Evolutionary conservation across 2,888 invertebrate species (phyloP).

Genomic region (Cephus pygmeus): DNA sequence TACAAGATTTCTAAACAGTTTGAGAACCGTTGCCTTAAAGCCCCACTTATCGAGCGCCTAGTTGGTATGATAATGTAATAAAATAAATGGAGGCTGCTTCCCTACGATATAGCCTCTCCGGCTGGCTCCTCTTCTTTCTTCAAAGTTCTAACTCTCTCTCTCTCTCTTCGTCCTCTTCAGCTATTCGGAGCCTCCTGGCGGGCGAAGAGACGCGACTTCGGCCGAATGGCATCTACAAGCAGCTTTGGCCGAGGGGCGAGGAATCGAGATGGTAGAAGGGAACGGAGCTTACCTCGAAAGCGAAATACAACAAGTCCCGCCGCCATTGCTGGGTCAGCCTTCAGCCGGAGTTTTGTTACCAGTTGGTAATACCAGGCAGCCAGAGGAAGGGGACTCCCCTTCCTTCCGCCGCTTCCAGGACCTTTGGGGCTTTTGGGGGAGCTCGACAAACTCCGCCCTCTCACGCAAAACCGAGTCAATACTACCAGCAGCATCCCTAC

Average conservation of each 20-base stretch:
- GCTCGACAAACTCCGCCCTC: slow-evolving; percentile 63
- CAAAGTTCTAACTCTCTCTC: not conserved
- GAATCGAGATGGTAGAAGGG: slow-evolving; percentile 40
- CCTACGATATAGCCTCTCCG: slow-evolving; percentile 42
- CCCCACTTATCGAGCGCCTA: slow-evolving; percentile 62
- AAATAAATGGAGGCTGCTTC: slow-evolving; percentile 63
- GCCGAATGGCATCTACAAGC: too few relatives aligned
- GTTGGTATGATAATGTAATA: slow-evolving; percentile 67
- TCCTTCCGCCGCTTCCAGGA: slow-evolving; percentile 9
- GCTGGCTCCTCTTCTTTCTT: not conserved
- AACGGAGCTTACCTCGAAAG: slow-evolving; percentile 57
- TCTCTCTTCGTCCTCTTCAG: slow-evolving; percentile 17
- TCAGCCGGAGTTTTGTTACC: slow-evolving; percentile 56
- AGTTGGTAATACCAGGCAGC: slow-evolving; percentile 14
- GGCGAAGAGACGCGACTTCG: too few relatives aligned
- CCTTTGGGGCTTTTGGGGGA: slow-evolving; percentile 26
- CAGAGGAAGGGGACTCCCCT: slow-evolving; percentile 13
- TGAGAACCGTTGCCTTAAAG: slow-evolving; percentile 61
- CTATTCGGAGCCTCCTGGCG: not conserved
- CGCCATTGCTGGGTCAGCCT: slow-evolving; percentile 64
- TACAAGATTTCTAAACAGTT: slow-evolving; percentile 27
- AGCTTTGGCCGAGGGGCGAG: slow-evolving; percentile 20
- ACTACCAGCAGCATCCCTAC: slow-evolving; percentile 43
- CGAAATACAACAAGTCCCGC: slow-evolving; percentile 65
- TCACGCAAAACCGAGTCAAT: slow-evolving; percentile 62